Conservation (phyloP, 2,888 invertebrate genomes). For the Lithophane socia region DNA sequence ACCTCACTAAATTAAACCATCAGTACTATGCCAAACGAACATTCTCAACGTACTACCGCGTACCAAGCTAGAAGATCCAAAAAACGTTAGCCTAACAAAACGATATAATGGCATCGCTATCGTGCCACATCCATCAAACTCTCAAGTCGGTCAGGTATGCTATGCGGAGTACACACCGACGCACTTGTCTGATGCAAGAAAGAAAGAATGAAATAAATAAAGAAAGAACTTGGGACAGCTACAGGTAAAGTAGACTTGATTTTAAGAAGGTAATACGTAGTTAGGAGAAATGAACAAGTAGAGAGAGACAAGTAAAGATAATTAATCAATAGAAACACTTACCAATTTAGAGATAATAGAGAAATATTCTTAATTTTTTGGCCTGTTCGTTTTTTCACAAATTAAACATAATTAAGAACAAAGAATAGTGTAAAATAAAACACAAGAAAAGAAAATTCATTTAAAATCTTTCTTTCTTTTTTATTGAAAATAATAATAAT, state of each 20-base stretch:
- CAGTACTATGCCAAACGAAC: conserved; percentile 3
- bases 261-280: neutral
- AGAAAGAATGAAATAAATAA: conserved; percentile 9
- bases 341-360: neutral
- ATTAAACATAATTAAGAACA: neutral
- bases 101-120: conserved; percentile 64
- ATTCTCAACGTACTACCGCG: conserved; percentile 36
- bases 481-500: too few relatives aligned
- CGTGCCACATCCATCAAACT: conserved; percentile 67
- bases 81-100: conserved; percentile 61
- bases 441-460: neutral
- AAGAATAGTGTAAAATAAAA: neutral
- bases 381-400: neutral
- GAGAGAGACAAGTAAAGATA: neutral
- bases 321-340: neutral
- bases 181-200: conserved; percentile 1
- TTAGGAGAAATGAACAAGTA: neutral
- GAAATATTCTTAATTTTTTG: neutral
- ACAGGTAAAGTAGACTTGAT: neutral
- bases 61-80: conserved; percentile 44
- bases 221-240: neutral
- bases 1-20: conserved; percentile 13
- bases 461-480: too few relatives aligned
- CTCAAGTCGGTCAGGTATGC: conserved; percentile 62
- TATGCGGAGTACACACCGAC: conserved; percentile 51